phyloP scores from a whole-genome alignment of 2,113 vertebrate species.

The Megaleporinus macrocephalus region DNA sequence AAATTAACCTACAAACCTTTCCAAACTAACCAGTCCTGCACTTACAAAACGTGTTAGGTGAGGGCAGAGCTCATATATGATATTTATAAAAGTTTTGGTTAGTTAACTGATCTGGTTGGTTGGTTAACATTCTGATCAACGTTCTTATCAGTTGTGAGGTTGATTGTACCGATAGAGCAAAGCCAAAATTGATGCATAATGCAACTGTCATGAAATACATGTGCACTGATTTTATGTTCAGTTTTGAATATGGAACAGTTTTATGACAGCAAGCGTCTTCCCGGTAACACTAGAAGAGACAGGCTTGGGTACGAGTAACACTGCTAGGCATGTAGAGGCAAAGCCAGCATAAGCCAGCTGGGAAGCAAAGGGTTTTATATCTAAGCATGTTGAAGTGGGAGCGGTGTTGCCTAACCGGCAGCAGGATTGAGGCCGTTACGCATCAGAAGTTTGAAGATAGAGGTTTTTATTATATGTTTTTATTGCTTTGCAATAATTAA shows the following conservation, averaged over 20 bases:
- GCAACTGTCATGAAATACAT: too few species aligned
- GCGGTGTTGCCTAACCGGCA: background rate
- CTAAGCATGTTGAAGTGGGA: background rate
- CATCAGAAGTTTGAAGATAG: background rate
- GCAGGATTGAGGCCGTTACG: slow-evolving; percentile 30
- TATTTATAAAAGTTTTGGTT: too few species aligned
- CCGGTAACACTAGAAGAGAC: background rate
- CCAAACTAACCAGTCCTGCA: too few species aligned
- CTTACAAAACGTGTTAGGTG: too few species aligned
- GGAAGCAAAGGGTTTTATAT: background rate
- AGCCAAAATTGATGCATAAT: too few species aligned
- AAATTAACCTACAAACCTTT: too few species aligned
- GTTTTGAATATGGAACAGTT: background rate
- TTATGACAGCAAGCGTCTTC: background rate
- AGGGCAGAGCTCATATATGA: too few species aligned
- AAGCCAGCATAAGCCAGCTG: slow-evolving; percentile 14
- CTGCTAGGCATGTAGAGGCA: background rate
- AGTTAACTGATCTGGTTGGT: too few species aligned
- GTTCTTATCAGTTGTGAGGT: too few species aligned
- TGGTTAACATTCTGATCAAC: too few species aligned
- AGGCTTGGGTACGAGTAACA: background rate
- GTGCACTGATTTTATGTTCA: too few species aligned
- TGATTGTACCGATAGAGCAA: too few species aligned
- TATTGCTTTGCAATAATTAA: background rate
- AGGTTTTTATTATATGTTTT: background rate